Conservation (phyloP, 2,797 vertebrate genomes). For the Tarsius wallacei region DNA sequence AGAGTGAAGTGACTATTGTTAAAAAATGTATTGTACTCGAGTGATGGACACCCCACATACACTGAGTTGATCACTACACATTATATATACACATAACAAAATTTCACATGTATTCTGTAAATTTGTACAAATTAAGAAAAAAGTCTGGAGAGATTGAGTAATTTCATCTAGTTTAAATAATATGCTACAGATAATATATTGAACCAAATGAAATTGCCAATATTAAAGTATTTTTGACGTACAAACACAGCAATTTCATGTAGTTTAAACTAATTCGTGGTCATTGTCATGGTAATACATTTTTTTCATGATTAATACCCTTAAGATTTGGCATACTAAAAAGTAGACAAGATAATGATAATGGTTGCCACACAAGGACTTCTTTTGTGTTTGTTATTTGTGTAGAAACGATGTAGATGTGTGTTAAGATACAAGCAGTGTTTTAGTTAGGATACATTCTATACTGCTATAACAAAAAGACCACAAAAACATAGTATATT, state of each 20-base stretch:
- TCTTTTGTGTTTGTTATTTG: not conserved
- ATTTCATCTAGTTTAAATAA: not conserved
- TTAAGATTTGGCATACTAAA: not conserved
- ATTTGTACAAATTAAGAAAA: not conserved
- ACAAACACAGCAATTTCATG: not conserved
- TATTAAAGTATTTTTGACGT: not conserved
- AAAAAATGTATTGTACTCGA: not conserved
- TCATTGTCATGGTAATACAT: not conserved
- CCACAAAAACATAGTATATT: not conserved
- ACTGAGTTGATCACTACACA: not conserved
- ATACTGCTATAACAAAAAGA: not conserved
- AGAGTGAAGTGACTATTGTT: not conserved
- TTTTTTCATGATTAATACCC: not conserved
- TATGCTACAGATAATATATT: not conserved
- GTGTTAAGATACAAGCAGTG: not conserved
- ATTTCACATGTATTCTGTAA: not conserved
- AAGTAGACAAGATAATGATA: not conserved
- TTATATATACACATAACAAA: not conserved
- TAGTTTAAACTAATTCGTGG: not conserved
- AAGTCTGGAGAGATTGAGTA: not conserved
- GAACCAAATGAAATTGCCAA: not conserved
- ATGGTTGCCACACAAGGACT: fast-evolving
- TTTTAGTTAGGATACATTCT: not conserved
- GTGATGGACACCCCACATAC: not conserved
- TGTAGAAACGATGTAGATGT: not conserved